These are phyloP conservation scores for Phoebastria nigripes DNA, from an alignment of 2,797 vertebrate species.

Conservation along the genomic window DNA sequence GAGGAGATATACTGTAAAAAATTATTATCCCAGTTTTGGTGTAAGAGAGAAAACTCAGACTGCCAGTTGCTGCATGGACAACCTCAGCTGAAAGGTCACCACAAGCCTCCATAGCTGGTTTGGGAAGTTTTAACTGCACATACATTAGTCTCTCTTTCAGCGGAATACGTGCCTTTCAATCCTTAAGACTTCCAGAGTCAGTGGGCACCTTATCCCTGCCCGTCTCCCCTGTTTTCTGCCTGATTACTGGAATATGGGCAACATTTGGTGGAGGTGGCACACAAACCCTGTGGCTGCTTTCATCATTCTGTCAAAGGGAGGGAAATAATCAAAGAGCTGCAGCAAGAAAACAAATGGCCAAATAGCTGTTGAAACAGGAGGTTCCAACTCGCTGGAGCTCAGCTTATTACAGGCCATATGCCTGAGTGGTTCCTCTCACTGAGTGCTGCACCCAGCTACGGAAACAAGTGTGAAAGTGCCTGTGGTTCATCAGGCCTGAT, in stretches of 20 bases:
- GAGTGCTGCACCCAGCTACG: background rate
- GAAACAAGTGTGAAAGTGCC: conserved; percentile 3
- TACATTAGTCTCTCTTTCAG: fast-evolving
- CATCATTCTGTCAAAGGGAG: conserved; percentile 24
- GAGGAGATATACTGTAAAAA: background rate
- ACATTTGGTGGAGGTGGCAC: background rate
- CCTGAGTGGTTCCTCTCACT: conserved; percentile 2
- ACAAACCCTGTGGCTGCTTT: background rate
- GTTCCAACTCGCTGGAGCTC: conserved; percentile 7
- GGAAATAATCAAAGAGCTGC: background rate
- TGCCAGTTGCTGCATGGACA: background rate
- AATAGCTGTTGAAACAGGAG: conserved; percentile 16
- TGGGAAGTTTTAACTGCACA: background rate
- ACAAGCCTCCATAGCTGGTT: background rate
- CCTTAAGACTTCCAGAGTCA: background rate
- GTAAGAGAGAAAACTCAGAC: background rate
- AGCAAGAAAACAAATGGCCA: conserved; percentile 42
- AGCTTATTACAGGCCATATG: conserved; percentile 23
- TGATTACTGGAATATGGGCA: background rate
- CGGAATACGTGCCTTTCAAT: background rate
- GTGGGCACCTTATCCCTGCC: background rate
- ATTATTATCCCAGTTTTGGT: background rate
- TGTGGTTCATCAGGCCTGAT: background rate
- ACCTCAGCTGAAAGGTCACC: background rate
- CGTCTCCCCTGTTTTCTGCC: background rate